Evolutionary conservation across 2,888 invertebrate genomes (phyloP).

Genomic region (Dinocampus coccinellae): DNA sequence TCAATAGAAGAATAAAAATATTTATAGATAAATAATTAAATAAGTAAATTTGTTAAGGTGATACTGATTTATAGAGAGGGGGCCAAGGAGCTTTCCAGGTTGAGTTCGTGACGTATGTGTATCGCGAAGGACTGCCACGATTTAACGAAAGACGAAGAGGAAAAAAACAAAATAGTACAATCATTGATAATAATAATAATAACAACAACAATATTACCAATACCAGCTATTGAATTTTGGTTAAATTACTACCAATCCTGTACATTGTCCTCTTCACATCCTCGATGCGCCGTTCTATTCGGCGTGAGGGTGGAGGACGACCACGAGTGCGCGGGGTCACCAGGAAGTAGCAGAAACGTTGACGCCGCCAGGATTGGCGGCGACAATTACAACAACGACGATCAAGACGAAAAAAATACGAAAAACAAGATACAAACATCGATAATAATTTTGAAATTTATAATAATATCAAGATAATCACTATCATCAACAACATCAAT

Average conservation of each 20-base stretch:
- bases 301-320: slow-evolving; percentile 35
- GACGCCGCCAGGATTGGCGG: slow-evolving; percentile 34
- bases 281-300: slow-evolving; percentile 43
- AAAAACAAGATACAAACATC: neutral
- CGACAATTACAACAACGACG: slow-evolving; percentile 24
- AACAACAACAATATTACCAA: slow-evolving; percentile 17
- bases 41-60: slow-evolving; percentile 2
- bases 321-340: slow-evolving; percentile 30
- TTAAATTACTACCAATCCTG: slow-evolving; percentile 16
- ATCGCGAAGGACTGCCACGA: slow-evolving; percentile 59
- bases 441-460: slow-evolving; percentile 23
- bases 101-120: slow-evolving; percentile 63
- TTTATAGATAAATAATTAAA: neutral
- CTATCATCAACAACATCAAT: slow-evolving; percentile 15
- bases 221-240: slow-evolving; percentile 11
- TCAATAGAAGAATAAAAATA: neutral
- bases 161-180: too few species aligned
- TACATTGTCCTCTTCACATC: slow-evolving; percentile 29
- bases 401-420: slow-evolving; percentile 12
- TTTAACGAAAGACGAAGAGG: slow-evolving; percentile 29
- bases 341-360: slow-evolving; percentile 30
- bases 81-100: slow-evolving; percentile 52
- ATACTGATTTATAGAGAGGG: slow-evolving; percentile 36
- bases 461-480: slow-evolving; percentile 5
- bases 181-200: neutral